Percentiles rank a stretch among this genome's conserved stretches.
These are phyloP conservation scores for Desoria tigrina DNA, from an alignment of 2,888 invertebrate genomes.

Conservation along the genomic window DNA sequence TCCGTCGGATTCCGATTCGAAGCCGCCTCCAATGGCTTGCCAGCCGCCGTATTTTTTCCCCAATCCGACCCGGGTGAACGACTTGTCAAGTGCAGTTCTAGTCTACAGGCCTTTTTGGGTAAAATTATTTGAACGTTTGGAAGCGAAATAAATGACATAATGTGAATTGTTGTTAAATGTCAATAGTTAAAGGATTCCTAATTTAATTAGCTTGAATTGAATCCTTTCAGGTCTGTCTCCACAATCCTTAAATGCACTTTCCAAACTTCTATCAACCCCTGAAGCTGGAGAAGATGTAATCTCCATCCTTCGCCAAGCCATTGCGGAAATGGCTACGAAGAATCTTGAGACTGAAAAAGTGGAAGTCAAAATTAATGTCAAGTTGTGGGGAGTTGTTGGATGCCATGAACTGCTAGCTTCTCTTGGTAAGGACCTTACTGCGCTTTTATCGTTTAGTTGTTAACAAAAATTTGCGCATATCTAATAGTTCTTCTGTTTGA, in stretches of 20 bases:
- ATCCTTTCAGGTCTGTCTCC: conserved; percentile 59
- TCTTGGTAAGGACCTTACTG: conserved; percentile 62
- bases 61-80: conserved; percentile 93
- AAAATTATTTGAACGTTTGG: conserved; percentile 26
- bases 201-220: conserved; percentile 23
- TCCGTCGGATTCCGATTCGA: conserved; percentile 95
- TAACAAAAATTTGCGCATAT: background rate
- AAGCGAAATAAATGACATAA: background rate
- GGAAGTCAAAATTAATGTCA: conserved; percentile 79
- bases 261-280: conserved; percentile 76
- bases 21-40: conserved; percentile 90
- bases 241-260: conserved; percentile 62
- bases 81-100: conserved; percentile 84
- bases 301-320: conserved; percentile 80
- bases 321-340: conserved; percentile 73
- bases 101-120: conserved; percentile 83
- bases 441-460: background rate
- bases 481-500: conserved; percentile 17
- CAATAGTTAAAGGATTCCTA: background rate
- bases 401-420: conserved; percentile 93
- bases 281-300: conserved; percentile 93
- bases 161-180: background rate
- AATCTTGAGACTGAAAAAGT: conserved; percentile 72
- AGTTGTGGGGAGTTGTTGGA: conserved; percentile 87
- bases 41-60: conserved; percentile 94